Evolutionary conservation across 2,797 vertebrate genomes (phyloP), one percentile per base, ranked within the genome.

Genomic region (Macroramphosus scolopax): DNA sequence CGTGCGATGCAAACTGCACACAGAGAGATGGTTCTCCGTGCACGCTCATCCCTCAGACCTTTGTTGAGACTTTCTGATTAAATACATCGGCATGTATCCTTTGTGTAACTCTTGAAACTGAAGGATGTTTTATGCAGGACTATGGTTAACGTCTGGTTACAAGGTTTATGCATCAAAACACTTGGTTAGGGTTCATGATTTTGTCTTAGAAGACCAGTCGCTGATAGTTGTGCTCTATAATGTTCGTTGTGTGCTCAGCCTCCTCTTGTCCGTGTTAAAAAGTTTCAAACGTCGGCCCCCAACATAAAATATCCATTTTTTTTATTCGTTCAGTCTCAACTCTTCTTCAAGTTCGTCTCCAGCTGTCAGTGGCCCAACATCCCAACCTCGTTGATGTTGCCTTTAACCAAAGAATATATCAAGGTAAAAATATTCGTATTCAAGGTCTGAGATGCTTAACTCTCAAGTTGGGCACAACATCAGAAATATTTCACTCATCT

Each of bases 401-500:
- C 37, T 65, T 50, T 48, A 55, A 59, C 40, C 13, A 47, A 65
- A 68, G 57, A 38, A 35, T 41, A 60, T 53, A 65, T 58, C 41
- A 68, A 71, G 32, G 47, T 17, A 24, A 60, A 57, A 48, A 10
- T 17, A 60, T 70, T 71, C 6, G 13, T 49, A 65, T 65, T 63
- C 49, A 55, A 42, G 24, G 4, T 5, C 41, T 31, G 32, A 34
- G 28, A 17, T 46, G 56, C 43, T 61, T 40, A 43, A 57, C 14
- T 53, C 37, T 61, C 33, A 51, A 35, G 40, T 60, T 61, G 36
- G 51, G 34, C 46, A 45, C 49, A 40, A 16, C 26, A 69, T 64
- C 51, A 78, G 51, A 64, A 60, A 60, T 66, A 53, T 73, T 52
- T 69, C 30, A 43, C 15, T 68, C 33, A 63, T 62, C 38, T 70